Percentiles rank a stretch among this genome's conserved stretches.
Evolutionary conservation across 1,140 invertebrate genomes (phyloP).

Genomic region (Philopotamus ludificatus): DNA sequence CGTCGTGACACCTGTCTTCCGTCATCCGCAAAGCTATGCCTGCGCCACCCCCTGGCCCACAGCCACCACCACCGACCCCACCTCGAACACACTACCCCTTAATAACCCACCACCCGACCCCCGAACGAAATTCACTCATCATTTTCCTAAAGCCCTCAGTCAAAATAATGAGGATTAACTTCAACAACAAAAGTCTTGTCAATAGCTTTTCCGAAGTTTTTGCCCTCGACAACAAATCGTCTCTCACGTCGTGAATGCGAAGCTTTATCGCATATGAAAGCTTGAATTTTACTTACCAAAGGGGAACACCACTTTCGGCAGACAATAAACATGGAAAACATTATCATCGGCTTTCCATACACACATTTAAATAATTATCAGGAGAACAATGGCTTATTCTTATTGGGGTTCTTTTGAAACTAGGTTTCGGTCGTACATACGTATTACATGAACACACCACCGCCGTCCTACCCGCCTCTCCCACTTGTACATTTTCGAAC

Average conservation of each 20-base stretch:
- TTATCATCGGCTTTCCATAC: background rate
- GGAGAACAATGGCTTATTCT: slow-evolving; percentile 5
- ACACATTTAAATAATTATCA: background rate
- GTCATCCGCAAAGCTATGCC: slow-evolving; percentile 11
- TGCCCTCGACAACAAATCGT: slow-evolving; percentile 21
- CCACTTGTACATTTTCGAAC: too few species aligned
- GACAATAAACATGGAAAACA: slow-evolving; percentile 17
- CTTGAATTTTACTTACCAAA: slow-evolving; percentile 17
- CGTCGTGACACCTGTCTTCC: slow-evolving; percentile 8
- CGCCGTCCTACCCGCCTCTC: too few species aligned
- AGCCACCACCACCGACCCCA: background rate
- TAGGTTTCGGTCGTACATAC: too few species aligned
- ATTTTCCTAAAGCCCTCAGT: slow-evolving; percentile 10
- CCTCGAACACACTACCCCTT: background rate
- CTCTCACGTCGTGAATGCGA: slow-evolving; percentile 20
- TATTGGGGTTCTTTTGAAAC: slow-evolving; percentile 9
- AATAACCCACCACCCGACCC: background rate
- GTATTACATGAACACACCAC: too few species aligned
- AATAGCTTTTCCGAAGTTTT: slow-evolving; percentile 33
- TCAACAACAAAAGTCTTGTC: slow-evolving; percentile 38
- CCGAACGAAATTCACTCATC: slow-evolving; percentile 16
- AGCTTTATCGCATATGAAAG: slow-evolving; percentile 20
- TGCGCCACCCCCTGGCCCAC: background rate
- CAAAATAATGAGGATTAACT: slow-evolving; percentile 36
- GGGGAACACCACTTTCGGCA: slow-evolving; percentile 18